Conservation (phyloP, 2,113 vertebrate genomes). For the Tamias sibiricus region DNA sequence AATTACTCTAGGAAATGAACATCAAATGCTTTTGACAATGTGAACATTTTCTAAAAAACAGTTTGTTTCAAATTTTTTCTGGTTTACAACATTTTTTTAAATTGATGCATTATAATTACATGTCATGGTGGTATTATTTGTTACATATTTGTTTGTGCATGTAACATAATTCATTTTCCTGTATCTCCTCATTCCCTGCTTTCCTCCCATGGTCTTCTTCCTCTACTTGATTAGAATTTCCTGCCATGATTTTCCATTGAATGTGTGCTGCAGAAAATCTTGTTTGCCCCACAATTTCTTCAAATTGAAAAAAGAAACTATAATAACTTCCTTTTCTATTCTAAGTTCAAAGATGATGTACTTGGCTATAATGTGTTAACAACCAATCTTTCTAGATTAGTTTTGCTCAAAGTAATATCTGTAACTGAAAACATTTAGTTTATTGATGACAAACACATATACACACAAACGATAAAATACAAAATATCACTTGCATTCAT, state of each 20-base stretch:
- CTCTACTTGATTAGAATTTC: neutral
- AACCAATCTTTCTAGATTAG: neutral
- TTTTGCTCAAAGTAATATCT: neutral
- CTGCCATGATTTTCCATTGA: neutral
- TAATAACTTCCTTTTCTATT: neutral
- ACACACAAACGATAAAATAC: neutral
- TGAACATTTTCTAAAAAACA: constrained; percentile 6
- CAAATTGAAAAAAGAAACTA: neutral
- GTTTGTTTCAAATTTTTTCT: neutral
- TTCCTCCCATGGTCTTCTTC: no score
- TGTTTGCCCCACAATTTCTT: neutral
- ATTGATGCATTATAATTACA: no score
- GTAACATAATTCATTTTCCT: no score
- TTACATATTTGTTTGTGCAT: no score
- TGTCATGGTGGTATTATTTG: no score
- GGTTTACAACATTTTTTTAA: no score
- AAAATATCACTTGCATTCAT: neutral
- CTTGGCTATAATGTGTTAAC: neutral
- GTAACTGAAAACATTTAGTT: neutral
- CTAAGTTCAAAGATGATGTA: neutral
- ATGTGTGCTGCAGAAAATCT: neutral
- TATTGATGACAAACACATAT: neutral
- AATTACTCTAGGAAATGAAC: neutral
- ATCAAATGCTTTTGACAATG: neutral
- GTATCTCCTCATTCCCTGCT: no score